Conservation (phyloP, 1,140 invertebrate species). For the Augochlora pura region DNA sequence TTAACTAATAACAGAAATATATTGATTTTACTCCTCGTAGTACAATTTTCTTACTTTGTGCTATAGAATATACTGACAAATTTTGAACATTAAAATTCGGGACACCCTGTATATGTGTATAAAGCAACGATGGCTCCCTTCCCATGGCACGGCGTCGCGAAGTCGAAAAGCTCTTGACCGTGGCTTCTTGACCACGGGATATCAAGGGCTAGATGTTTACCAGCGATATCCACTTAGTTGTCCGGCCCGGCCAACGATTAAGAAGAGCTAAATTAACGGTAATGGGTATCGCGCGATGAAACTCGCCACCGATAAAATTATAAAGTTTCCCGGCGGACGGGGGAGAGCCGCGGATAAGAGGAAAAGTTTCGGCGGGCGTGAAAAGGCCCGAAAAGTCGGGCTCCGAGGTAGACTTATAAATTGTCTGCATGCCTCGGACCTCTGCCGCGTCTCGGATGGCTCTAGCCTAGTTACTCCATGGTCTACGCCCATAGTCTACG, state of each 20-base stretch:
- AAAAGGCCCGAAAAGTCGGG: constrained; percentile 64
- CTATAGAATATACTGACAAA: no score
- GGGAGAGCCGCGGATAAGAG: constrained; percentile 28
- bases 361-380: constrained; percentile 67
- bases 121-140: background rate
- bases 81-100: no score
- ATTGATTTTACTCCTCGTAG: no score
- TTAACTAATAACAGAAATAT: no score
- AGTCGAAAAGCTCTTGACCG: constrained; percentile 1
- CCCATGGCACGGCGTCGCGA: background rate
- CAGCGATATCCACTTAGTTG: constrained; percentile 38
- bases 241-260: constrained; percentile 32
- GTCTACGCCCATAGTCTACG: background rate
- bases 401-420: constrained; percentile 60
- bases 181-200: constrained; percentile 16
- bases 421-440: constrained; percentile 39
- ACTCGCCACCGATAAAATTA: constrained; percentile 67
- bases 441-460: constrained; percentile 20
- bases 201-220: constrained; percentile 35
- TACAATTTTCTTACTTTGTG: no score
- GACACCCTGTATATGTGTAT: no score
- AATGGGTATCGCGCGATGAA: constrained; percentile 58
- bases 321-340: constrained; percentile 59
- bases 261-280: constrained; percentile 53
- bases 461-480: constrained; percentile 12